phyloP scores from a whole-genome alignment of 2,797 vertebrate species.

The Champsocephalus gunnari region DNA sequence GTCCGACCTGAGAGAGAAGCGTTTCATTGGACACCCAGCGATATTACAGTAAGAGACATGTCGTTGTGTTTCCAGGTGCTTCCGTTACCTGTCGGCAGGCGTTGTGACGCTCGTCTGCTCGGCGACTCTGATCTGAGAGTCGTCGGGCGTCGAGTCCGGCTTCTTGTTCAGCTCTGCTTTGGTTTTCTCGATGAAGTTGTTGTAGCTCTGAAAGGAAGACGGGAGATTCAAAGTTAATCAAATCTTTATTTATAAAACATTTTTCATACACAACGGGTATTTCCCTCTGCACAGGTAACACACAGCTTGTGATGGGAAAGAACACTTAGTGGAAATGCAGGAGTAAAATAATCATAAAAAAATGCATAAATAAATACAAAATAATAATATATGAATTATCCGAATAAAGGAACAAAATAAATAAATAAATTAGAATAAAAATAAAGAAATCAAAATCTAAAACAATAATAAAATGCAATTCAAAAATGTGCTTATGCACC shows the following conservation, averaged over 20 bases:
- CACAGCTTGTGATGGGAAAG: no score
- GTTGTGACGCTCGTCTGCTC: conserved; percentile 86
- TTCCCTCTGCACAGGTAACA: no score
- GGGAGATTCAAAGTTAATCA: not conserved
- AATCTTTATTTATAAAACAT: no score
- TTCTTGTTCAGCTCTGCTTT: conserved; percentile 93
- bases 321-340: no score
- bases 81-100: conserved; percentile 85
- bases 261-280: no score
- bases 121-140: conserved; percentile 86
- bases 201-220: conserved; percentile 86
- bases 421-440: no score
- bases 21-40: not conserved
- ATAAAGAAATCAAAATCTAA: no score
- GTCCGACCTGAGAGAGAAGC: conserved; percentile 81
- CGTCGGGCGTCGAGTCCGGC: conserved; percentile 83
- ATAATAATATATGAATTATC: no score
- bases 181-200: conserved; percentile 97
- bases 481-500: not conserved
- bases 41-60: not conserved
- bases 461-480: no score
- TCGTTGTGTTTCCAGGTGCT: not conserved
- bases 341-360: no score
- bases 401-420: no score
- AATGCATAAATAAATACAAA: no score